Base-by-base conservation (phyloP, 2,888 invertebrate species). In the Eristalis tenax region DNA sequence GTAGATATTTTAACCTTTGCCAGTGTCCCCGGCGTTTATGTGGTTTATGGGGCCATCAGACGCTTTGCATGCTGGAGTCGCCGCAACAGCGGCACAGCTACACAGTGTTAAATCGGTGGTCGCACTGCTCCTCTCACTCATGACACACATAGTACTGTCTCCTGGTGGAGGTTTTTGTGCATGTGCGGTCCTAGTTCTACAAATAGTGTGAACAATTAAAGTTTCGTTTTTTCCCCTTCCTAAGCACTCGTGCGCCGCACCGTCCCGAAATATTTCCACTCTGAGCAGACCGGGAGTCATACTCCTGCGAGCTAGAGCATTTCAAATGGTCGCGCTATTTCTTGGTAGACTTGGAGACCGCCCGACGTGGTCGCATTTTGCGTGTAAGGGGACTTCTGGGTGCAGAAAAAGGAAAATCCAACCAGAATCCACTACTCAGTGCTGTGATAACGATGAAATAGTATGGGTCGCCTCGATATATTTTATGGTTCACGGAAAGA, bases 1-100 rank as follows among this genome's bases (percentile, higher is more conserved):
- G 86, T 86, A 75, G 86, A 86, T 86, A 86, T 83, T 86, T 86
- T 86, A 86, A 83, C 86, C 83, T 86, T 83, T 86, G 78, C 86
- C 18, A 73, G 86, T 86, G 86, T 86, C 83, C 86, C 83, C 70
- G 79, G 83, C 86, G 78, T 83, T 86, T 79, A 86, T 86, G 83
- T 86, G 86, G 86, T 86, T 86, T 86, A 86, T 86, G 83, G 75
- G 83, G 59, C 83, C 83, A 86, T 86, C 83, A 82, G 75, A 79
- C 78, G 40, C 69, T 86, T 82, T 81, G 76, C 61, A 76, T 80
- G 71, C 71, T 38, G 40, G 59, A 78, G 64, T 66, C 77, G 68
- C 82, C 64, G 32, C 64, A 81, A 65, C 65, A 69, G 59, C 61
- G 56, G 28, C 43, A 35, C 65, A 71, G 40, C 77, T 56, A 78